phyloP scores from a whole-genome alignment of 2,797 vertebrate genomes.

The Acipenser oxyrinchus region DNA sequence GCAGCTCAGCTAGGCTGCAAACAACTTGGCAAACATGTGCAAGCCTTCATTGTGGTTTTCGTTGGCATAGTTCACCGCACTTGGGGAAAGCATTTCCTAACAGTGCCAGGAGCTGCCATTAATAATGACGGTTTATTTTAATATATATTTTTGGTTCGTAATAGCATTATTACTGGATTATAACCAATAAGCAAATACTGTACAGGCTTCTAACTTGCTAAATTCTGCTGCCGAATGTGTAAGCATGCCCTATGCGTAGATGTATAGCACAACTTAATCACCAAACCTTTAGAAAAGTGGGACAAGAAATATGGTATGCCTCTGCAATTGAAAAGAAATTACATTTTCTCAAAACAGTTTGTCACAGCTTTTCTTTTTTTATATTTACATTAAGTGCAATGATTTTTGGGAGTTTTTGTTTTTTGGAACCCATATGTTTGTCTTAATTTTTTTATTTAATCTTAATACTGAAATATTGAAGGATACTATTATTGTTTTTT shows the following conservation, averaged over 20 bases:
- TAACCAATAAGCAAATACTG: constrained; percentile 6
- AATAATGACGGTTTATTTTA: too few species aligned
- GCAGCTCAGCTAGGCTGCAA: too few species aligned
- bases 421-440: too few species aligned
- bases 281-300: not conserved
- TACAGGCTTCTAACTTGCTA: not conserved
- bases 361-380: constrained; percentile 16
- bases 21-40: too few species aligned
- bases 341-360: constrained; percentile 19
- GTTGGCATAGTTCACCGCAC: too few species aligned
- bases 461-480: not conserved
- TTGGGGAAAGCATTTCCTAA: too few species aligned
- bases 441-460: constrained; percentile 1
- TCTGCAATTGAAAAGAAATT: constrained; percentile 14
- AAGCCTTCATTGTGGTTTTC: too few species aligned
- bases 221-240: not conserved
- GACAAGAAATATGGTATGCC: not conserved
- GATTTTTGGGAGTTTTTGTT: not conserved
- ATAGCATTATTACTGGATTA: constrained; percentile 18
- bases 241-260: not conserved
- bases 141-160: not conserved
- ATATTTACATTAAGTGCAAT: not conserved
- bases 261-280: not conserved
- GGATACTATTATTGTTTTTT: too few species aligned
- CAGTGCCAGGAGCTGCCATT: too few species aligned